Evolutionary conservation across 2,888 invertebrate species (phyloP).

Genomic region (Zygaena filipendulae): DNA sequence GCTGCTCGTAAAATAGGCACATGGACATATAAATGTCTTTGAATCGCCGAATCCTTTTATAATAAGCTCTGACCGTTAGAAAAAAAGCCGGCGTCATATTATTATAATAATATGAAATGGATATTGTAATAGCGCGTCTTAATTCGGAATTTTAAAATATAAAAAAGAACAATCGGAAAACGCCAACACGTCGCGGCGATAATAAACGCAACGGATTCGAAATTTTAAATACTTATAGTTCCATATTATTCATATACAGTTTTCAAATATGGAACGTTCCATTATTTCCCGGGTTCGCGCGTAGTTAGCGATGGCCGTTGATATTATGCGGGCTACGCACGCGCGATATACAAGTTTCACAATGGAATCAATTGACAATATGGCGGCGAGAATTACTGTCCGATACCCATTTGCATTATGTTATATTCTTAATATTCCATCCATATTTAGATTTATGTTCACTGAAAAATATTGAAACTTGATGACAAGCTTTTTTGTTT

Average conservation of each 20-base stretch:
- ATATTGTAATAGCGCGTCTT: constrained; percentile 16
- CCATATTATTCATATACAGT: constrained; percentile 57
- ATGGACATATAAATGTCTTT: no score
- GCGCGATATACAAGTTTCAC: constrained; percentile 57
- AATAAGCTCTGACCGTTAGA: neutral
- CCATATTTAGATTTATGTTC: no score
- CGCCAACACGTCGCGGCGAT: constrained; percentile 59
- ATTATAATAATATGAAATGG: constrained; percentile 16
- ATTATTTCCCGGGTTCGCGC: constrained; percentile 67
- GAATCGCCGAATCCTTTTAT: neutral
- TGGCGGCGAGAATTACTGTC: constrained; percentile 38
- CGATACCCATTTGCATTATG: no score
- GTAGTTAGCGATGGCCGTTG: constrained; percentile 38
- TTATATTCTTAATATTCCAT: no score
- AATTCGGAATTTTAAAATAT: constrained; percentile 26
- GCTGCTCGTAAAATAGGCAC: no score
- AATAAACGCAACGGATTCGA: constrained; percentile 67
- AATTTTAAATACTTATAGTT: constrained; percentile 63
- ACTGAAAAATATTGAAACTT: no score
- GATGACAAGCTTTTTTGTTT: no score
- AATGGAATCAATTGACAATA: constrained; percentile 45
- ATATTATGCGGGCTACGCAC: constrained; percentile 64
- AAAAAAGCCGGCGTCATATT: constrained; percentile 14
- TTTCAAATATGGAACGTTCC: constrained; percentile 60
- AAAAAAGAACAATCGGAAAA: constrained; percentile 57